Evolutionary conservation across 2,113 vertebrate genomes (phyloP).

Genomic region (Nothocercus julius): DNA sequence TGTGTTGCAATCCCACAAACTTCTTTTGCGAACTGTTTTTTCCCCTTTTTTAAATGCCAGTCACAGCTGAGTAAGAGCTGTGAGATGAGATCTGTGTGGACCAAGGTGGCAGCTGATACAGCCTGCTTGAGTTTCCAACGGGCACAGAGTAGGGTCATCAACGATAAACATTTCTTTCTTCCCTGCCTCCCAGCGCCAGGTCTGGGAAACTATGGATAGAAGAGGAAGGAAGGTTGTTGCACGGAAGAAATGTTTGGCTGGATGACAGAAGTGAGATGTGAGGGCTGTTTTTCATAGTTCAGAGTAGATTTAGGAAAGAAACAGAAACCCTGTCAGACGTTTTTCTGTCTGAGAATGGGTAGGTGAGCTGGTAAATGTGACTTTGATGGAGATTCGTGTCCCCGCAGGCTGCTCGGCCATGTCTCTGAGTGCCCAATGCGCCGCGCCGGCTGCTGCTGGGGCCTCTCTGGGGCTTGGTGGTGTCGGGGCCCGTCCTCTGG

Average conservation of each 20-base stretch:
- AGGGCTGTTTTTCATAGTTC: background rate
- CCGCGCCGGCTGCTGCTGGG: accelerated
- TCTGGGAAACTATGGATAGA: background rate
- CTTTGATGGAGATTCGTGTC: background rate
- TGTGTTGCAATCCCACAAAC: background rate
- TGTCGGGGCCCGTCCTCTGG: accelerated
- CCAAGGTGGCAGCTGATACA: background rate
- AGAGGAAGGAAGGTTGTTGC: background rate
- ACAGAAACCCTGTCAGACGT: no score
- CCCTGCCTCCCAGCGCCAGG: background rate
- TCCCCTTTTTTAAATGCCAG: background rate
- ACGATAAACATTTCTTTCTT: background rate
- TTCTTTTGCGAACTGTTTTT: background rate
- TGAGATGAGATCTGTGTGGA: background rate
- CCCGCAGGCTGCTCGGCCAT: background rate
- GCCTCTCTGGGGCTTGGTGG: background rate
- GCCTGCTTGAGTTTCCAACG: background rate
- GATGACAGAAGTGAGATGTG: background rate
- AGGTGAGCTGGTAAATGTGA: no score
- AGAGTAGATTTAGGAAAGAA: background rate
- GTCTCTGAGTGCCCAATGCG: accelerated
- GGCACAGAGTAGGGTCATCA: background rate
- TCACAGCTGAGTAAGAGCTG: background rate
- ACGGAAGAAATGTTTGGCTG: background rate
- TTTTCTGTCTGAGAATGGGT: no score